These are phyloP conservation scores for Rhynchomys soricoides DNA, from an alignment of 2,113 vertebrate genomes.

Conservation along the genomic window DNA sequence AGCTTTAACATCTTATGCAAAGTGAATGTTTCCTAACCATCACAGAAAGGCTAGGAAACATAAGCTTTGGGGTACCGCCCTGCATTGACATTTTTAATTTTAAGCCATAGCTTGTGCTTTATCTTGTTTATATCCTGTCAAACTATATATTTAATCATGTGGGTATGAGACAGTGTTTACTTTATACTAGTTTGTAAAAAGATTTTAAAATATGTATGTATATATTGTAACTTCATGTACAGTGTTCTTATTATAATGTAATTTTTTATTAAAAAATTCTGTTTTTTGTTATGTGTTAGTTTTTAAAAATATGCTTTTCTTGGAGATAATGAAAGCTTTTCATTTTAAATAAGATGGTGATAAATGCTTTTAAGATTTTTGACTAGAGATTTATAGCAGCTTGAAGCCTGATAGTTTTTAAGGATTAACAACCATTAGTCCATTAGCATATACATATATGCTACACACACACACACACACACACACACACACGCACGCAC, in stretches of 20 bases:
- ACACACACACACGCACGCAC: no score
- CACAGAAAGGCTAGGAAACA: conserved; percentile 42
- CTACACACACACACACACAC: no score
- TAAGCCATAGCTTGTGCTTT: conserved; percentile 60
- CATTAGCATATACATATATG: not conserved
- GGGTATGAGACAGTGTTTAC: conserved; percentile 64
- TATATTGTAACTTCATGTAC: conserved; percentile 79
- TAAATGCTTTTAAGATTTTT: not conserved
- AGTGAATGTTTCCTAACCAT: conserved; percentile 49
- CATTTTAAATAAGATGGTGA: not conserved
- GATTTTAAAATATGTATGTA: conserved; percentile 54
- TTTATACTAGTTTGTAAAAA: conserved; percentile 72
- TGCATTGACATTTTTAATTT: conserved; percentile 63
- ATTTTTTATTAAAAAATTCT: conserved; percentile 74
- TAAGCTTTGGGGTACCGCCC: not conserved
- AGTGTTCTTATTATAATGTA: conserved; percentile 80
- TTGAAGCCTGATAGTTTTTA: not conserved
- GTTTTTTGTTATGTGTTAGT: conserved; percentile 56
- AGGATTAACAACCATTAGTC: not conserved
- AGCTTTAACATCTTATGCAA: conserved; percentile 41
- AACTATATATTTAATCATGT: conserved; percentile 67
- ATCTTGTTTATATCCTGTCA: conserved; percentile 57
- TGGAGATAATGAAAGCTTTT: not conserved
- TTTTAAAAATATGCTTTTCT: conserved; percentile 51
- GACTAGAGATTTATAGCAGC: not conserved